Conservation (phyloP, 1,140 invertebrate species). For the Physella acuta region DNA sequence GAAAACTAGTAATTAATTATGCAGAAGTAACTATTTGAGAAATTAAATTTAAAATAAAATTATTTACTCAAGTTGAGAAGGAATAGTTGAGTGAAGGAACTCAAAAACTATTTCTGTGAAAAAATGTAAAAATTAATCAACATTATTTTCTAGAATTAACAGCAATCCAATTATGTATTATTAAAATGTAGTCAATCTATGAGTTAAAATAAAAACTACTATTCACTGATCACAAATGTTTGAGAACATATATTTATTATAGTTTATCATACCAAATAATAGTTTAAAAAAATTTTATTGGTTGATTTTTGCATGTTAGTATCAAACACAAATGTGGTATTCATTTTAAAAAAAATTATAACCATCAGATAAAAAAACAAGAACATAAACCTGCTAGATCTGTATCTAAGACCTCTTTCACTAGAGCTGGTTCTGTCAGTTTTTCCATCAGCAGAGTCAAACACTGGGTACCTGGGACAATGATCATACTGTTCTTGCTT, state of each 20-base stretch:
- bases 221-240: neutral
- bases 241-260: neutral
- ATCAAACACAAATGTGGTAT: neutral
- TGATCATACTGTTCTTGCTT: neutral
- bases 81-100: constrained; percentile 5
- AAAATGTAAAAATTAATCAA: neutral
- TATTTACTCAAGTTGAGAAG: neutral
- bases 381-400: constrained; percentile 4
- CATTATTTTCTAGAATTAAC: neutral
- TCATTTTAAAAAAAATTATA: neutral
- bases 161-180: too few species aligned
- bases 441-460: neutral
- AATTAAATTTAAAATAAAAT: neutral
- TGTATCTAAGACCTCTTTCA: constrained; percentile 4
- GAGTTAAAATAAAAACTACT: neutral
- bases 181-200: neutral
- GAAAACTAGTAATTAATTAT: neutral
- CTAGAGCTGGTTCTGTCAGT: neutral
- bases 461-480: constrained; percentile 1
- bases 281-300: neutral
- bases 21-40: neutral
- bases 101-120: constrained; percentile 18
- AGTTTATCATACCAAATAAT: neutral
- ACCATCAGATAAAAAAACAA: neutral
- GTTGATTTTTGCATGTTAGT: neutral